Percentiles rank a stretch among this genome's conserved stretches.
Conservation (phyloP, 2,797 vertebrate genomes). For the Triplophysa bombifrons region DNA sequence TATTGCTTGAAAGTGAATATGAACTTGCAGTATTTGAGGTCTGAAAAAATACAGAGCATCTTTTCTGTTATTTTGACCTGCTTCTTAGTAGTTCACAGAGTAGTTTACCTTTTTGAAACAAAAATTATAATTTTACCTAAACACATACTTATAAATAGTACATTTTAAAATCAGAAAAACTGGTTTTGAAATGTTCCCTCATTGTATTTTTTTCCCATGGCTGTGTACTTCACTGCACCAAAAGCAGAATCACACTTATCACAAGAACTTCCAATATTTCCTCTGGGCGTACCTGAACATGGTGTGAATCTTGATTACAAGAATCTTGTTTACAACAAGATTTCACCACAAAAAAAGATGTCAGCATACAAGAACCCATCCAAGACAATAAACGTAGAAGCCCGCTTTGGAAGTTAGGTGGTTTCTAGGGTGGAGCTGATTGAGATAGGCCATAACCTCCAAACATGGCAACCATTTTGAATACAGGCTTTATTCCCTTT, state of each 20-base stretch:
- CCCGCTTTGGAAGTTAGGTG: conserved; percentile 21
- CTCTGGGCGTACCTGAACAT: conserved; percentile 25
- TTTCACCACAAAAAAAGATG: not conserved
- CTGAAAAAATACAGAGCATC: too few species aligned
- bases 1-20: too few species aligned
- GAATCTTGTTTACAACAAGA: not conserved
- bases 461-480: not conserved
- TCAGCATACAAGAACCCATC: conserved; percentile 19
- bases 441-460: not conserved
- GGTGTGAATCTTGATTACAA: conserved; percentile 27
- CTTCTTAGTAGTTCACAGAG: too few species aligned
- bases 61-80: too few species aligned
- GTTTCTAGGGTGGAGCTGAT: conserved; percentile 18
- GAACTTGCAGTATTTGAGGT: too few species aligned
- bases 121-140: too few species aligned
- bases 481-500: not conserved
- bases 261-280: conserved; percentile 14
- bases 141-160: too few species aligned
- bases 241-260: not conserved
- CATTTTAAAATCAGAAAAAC: too few species aligned
- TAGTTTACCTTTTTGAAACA: too few species aligned
- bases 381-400: conserved; percentile 17
- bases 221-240: not conserved
- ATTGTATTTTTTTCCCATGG: too few species aligned
- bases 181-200: too few species aligned